Base-by-base conservation (phyloP, 2,888 invertebrate species). In the Amiota communis region DNA sequence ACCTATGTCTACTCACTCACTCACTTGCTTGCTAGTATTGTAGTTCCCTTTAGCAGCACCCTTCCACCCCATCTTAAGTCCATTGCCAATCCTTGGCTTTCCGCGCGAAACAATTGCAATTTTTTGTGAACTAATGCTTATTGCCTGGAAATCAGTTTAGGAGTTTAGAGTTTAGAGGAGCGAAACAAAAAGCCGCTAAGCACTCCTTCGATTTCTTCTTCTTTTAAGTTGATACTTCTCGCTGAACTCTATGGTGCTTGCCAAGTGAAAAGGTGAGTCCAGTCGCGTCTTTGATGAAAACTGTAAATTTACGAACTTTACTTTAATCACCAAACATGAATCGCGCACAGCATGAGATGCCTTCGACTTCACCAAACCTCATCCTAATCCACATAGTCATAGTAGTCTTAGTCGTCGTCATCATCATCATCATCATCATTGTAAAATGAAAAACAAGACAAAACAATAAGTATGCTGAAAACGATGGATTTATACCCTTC, bases 281-380 rank as follows among this genome's bases (percentile, higher is more conserved):
- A 86, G 87, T 86, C 86, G 85, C 79, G 76, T 83, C 82, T 87
- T 86, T 87, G 87, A 86, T 87, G 87, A 86, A 87, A 87, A 87
- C 87, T 87, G 87, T 87, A 87, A 87, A 87, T 87, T 87, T 87
- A 86, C 87, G 87, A 86, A 86, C 86, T 85, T 86, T 86, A 87
- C 86, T 86, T 87, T 87, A 87, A 87, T 87, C 87, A 86, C 87
- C 86, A 82, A 82, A 85, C 86, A 87, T 87, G 85, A 86, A 87
- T 87, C 86, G 87, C 83, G 86, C 88, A 80, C 87, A 87, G 87
- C 88, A 86, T 68, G 68, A 56, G 65, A 46, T 71, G 15, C 53
- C 36, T 51, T 48, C 57, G 64, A 71, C 67, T 56, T 56, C 68
- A 57, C 17, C 57, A 65, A 68, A 46, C 72, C 72, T 76, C 78